Percentiles rank a stretch among this genome's conserved stretches.
phyloP scores from a whole-genome alignment of 2,797 vertebrate genomes.

The Arremon brunneinucha region DNA sequence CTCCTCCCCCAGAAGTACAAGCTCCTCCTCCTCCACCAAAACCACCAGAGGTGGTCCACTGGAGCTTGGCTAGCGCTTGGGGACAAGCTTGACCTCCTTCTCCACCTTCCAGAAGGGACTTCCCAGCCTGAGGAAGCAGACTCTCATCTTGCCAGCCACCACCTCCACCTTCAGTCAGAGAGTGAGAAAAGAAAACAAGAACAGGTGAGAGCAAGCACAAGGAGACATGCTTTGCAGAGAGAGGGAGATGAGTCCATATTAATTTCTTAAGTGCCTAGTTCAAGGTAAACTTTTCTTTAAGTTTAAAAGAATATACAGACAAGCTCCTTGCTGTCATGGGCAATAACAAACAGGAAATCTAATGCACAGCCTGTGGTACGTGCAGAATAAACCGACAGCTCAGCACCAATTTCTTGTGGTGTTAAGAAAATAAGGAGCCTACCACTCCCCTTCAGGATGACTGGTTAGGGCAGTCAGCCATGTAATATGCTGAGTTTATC shows the following conservation, averaged over 20 bases:
- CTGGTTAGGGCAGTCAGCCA: not conserved
- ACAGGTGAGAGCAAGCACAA: not conserved
- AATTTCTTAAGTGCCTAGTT: not conserved
- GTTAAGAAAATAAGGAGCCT: not conserved
- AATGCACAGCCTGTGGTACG: not conserved
- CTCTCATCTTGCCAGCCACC: slow-evolving; percentile 82
- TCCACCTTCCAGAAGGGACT: slow-evolving; percentile 83
- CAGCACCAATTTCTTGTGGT: not conserved
- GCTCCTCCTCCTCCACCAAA: slow-evolving; percentile 90
- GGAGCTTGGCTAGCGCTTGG: slow-evolving; percentile 79
- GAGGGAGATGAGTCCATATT: not conserved
- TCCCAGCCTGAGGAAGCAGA: slow-evolving; percentile 75
- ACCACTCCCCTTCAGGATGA: not conserved
- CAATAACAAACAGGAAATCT: not conserved
- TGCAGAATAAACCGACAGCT: not conserved
- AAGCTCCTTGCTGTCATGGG: not conserved
- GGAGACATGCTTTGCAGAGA: not conserved
- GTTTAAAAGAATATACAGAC: not conserved
- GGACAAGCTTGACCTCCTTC: slow-evolving; percentile 85
- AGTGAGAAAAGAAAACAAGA: not conserved
- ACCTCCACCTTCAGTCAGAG: slow-evolving; percentile 75
- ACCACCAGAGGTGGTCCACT: slow-evolving; percentile 86
- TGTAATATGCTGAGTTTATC: not conserved
- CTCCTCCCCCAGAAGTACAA: slow-evolving; percentile 87
- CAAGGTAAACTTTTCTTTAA: not conserved